These are phyloP conservation scores for Phaenicophaeus curvirostris DNA, from an alignment of 2,797 vertebrate genomes.

Conservation along the genomic window DNA sequence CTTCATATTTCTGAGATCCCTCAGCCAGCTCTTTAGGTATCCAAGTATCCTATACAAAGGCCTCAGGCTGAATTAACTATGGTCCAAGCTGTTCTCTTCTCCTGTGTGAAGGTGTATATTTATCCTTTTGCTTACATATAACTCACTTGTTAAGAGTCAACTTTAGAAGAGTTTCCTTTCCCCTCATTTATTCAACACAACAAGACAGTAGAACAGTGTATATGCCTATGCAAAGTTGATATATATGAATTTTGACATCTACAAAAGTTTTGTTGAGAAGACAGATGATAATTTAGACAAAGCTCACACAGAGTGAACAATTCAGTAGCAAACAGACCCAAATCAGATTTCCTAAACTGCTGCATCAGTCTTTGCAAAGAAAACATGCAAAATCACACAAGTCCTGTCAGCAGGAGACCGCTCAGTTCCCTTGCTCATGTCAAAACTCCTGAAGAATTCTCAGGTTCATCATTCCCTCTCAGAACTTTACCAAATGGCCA, in stretches of 20 bases:
- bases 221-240: background rate
- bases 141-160: background rate
- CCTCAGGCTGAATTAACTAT: background rate
- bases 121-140: background rate
- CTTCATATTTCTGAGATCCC: background rate
- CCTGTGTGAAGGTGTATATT: background rate
- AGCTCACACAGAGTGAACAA: background rate
- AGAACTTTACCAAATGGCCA: background rate
- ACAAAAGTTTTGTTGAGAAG: background rate
- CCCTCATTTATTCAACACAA: background rate
- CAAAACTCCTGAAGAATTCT: background rate
- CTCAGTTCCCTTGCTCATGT: background rate
- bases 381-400: background rate
- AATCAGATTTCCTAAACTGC: background rate
- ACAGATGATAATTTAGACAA: background rate
- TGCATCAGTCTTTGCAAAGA: background rate
- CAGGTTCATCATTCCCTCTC: background rate
- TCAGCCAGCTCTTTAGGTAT: background rate
- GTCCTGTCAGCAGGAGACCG: accelerated
- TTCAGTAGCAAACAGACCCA: background rate
- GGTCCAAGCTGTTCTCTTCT: background rate
- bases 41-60: background rate
- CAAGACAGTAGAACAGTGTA: background rate
- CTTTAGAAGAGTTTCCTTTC: background rate
- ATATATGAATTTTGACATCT: background rate